These are phyloP conservation scores for Drosophila punjabiensis DNA, from an alignment of 1,140 invertebrate genomes.

Conservation along the genomic window DNA sequence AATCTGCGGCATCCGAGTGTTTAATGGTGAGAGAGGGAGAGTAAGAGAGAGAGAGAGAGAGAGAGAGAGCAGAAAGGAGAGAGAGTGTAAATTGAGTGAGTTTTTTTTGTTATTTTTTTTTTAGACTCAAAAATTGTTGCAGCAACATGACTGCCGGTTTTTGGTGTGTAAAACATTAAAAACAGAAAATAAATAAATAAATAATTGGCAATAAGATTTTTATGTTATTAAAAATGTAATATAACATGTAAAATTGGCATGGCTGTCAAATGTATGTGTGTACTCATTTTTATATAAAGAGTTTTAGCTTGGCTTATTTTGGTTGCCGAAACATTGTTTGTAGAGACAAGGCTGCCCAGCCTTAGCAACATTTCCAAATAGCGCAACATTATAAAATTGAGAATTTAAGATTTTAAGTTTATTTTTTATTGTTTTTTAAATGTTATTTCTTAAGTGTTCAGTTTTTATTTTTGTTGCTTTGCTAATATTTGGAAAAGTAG, in stretches of 20 bases:
- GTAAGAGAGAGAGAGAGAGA: not conserved
- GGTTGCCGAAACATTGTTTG: slow-evolving; percentile 9
- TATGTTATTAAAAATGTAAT: not conserved
- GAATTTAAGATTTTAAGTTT: not conserved
- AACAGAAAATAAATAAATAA: not conserved
- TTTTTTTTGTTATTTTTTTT: not conserved
- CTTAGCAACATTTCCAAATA: not conserved
- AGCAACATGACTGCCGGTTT: slow-evolving; percentile 20
- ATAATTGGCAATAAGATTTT: accelerated
- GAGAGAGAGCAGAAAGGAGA: not conserved
- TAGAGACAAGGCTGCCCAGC: not conserved
- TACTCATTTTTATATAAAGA: not conserved
- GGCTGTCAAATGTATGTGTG: not conserved
- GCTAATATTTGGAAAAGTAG: not conserved
- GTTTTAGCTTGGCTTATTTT: not conserved
- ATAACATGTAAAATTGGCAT: not conserved
- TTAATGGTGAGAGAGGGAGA: not conserved
- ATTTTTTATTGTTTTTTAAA: not conserved
- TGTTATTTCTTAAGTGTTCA: not conserved
- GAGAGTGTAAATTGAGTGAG: slow-evolving; percentile 13
- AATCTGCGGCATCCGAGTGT: not conserved
- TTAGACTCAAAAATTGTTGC: slow-evolving; percentile 29
- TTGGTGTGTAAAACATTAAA: not conserved
- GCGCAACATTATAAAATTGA: not conserved
- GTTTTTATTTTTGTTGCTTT: not conserved